Evolutionary conservation across 2,888 invertebrate genomes (phyloP).

Genomic region (Pardosa pseudoannulata): DNA sequence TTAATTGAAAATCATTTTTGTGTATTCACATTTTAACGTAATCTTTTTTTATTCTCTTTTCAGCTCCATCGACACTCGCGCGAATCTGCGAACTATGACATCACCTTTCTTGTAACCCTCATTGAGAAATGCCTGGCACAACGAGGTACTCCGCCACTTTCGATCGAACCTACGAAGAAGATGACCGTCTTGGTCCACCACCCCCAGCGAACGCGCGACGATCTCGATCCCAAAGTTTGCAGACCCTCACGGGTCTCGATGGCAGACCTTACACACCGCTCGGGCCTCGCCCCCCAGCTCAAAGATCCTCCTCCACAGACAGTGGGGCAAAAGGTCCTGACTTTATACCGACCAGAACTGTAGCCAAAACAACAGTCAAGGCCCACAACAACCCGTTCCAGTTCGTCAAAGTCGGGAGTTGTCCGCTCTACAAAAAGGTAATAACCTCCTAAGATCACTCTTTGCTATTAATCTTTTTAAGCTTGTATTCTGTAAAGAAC

Average conservation of each 20-base stretch:
- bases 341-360: constrained; percentile 80
- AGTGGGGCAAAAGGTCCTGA: constrained; percentile 73
- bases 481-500: too few species aligned
- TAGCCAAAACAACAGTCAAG: constrained; percentile 85
- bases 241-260: constrained; percentile 35
- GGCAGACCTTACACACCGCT: constrained; percentile 33
- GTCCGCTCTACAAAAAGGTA: constrained; percentile 85
- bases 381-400: constrained; percentile 91
- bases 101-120: background rate
- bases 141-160: constrained; percentile 73
- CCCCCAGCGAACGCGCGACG: constrained; percentile 23
- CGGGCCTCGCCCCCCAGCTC: constrained; percentile 36
- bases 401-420: constrained; percentile 92
- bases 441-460: too few species aligned
- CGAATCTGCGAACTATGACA: background rate
- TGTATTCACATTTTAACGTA: too few species aligned
- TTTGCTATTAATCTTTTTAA: too few species aligned
- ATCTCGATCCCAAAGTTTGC: constrained; percentile 59
- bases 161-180: constrained; percentile 73
- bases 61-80: background rate
- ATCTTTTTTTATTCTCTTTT: too few species aligned
- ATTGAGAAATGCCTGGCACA: constrained; percentile 73
- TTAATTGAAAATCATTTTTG: too few species aligned
- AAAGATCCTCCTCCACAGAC: constrained; percentile 71
- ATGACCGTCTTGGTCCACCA: constrained; percentile 6